Base-by-base conservation (phyloP, 2,888 invertebrate species). In the Drosophila koepferae region DNA sequence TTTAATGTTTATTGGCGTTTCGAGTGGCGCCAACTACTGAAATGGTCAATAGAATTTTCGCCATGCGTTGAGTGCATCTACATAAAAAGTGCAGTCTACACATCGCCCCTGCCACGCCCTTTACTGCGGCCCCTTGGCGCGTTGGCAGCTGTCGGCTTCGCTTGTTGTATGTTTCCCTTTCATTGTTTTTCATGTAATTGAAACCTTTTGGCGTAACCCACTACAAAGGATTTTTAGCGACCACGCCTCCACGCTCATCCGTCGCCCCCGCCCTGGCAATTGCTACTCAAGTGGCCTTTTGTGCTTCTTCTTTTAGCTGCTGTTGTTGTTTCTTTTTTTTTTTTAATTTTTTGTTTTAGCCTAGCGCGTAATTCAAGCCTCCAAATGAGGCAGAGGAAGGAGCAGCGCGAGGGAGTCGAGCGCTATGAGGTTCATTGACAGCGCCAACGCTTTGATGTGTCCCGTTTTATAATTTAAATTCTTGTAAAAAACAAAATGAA, bases 381-480 rank as follows among this genome's bases (percentile, higher is more conserved):
- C 43, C 16, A 48, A 36, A 54, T 48, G 38, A 40, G 40, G 40
- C 41, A 36, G 51, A 20, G 18, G 51, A 3, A 36, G 34, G 51
- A 51, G 49, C 9, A 2, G 31, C 8, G 40, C 16, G 18, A 14
- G 40, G 34, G 41, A 18, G 61, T 14, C 14, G 18, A 36, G 14
- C 40, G 23, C 9, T 34, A 51, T 34, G 31, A n/a, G 34, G 46
- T 41, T 86, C 85, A 86, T 86, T 82, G 87, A 87, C 87, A 80
- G 87, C 81, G 81, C 61, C 73, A 76, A 73, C 77, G 70, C 85
- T 86, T 86, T 86, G 85, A 86, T 85, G 87, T 81, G 79, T 75
- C 73, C 80, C 75, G 86, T 82, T 51, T 85, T 87, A 85, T 87
- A 77, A 85, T 85, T 85, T 85, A 85, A 85, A 85, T 85, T 87